Base-by-base conservation (phyloP, 2,113 vertebrate genomes). In the Halcyon senegalensis region DNA sequence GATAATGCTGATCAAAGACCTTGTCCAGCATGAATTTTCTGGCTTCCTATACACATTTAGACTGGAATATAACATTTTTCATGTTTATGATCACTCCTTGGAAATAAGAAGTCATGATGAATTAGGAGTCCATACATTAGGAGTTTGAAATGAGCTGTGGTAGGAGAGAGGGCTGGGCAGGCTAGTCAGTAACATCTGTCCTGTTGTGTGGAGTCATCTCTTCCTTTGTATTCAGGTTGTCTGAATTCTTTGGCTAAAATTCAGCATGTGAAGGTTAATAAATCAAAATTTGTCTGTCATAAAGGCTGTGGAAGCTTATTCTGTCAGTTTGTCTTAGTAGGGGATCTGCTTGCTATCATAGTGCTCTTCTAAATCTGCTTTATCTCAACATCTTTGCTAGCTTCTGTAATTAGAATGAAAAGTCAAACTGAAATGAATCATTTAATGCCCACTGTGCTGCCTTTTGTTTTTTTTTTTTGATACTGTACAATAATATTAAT, bases 171-270 rank as follows among this genome's bases (percentile, higher is more conserved):
- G 39, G 39, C 60, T 84, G 72, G n/a, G 56, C 41, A 56, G 55
- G 51, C 79, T 30, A 27, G 25, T 20, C 37, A 15, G 33, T 51
- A 94, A 88, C 72, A 80, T 95, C 85, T 90, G 43, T 86, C 46
- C 64, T 90, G 41, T 77, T 76, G 9, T 20, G 23, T 60, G 53
- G 27, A 11, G 1, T 84, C 10, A 1, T 83, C 78, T 92, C 24
- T 80, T 77, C 64, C 46, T 90, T 75, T 53, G 33, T 93, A 66
- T 94, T 95, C 46, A 60, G 50, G 30, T 90, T 92, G 58, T 64
- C 73, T 84, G 81, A 96, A 86, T 91, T 93, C 53, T 79, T 73
- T 94, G 90, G 31, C 89, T 95, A 81, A 77, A 97, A 82, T 86
- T 90, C 55, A 77, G 39, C 60, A 62, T 41, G 11, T 94, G 89